Evolutionary conservation across 2,888 invertebrate species (phyloP), one percentile per base, ranked within the genome.

Genomic region (Orthosia incerta): DNA sequence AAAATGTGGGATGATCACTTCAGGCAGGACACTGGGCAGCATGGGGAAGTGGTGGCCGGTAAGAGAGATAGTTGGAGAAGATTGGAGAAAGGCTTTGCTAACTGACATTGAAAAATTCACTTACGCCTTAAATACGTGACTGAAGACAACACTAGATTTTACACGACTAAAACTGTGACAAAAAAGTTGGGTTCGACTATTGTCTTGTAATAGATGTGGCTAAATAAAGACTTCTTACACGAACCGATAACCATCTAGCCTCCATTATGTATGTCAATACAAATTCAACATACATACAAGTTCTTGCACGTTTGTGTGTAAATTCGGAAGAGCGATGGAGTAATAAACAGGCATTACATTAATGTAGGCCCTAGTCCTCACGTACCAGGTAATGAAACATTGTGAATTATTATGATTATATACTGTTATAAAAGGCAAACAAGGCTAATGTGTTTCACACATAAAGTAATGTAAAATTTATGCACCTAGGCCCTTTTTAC

Each of bases 401-500:
- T 46, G 62, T 81, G 76, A 82, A 78, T 64, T 81, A 78, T 78
- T 76, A 76, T 76, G 60, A 80, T 76, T 78, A 56, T 53, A 48
- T 59, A 20, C 53, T 50, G 76, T 78, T 76, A 78, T 82, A 63
- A 68, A 78, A 76, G 63, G 61, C 50, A 64, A 81, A 82, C 46
- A 64, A 60, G 59, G 50, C 62, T 80, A 66, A 81, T 75, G 65
- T 81, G 76, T 78, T 66, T 23, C 23, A 67, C 63, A 59, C 67
- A 13, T 62, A 39, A 53, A 12, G 57, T 59, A 80, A 80, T 55
- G 51, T 59, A 45, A 39, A 63, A 73, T 59, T 79, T 57, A 63
- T 71, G 50, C 16, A 45, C 1, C 20, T 56, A 48, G 39, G 15
- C 56, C 56, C 11, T 31, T 31, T 26, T 26, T 26, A 26, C 1